Percentiles rank a stretch among this genome's conserved stretches.
Evolutionary conservation across 2,888 invertebrate genomes (phyloP).

Genomic region (Acholoe squamosa): DNA sequence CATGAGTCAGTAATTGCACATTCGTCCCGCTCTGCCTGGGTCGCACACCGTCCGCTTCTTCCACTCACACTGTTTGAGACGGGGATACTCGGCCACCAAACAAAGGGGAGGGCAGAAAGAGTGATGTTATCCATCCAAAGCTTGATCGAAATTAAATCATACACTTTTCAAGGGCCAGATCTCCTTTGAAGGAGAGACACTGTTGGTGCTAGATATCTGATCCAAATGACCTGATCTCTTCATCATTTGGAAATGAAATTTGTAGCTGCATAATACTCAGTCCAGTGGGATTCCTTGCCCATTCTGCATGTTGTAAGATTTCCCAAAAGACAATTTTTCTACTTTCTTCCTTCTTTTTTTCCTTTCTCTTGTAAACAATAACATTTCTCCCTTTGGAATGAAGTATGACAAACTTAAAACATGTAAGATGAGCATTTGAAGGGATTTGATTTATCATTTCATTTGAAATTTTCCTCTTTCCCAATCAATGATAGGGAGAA

Average conservation of each 20-base stretch:
- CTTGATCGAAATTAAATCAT: too few species aligned
- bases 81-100: slow-evolving; percentile 38
- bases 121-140: background rate
- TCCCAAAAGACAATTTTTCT: background rate
- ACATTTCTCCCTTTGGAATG: slow-evolving; percentile 40
- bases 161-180: too few species aligned
- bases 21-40: background rate
- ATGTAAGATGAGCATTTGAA: slow-evolving; percentile 19
- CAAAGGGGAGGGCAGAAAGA: background rate
- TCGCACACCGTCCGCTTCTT: slow-evolving; percentile 25
- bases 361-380: background rate
- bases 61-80: background rate
- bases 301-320: background rate
- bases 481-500: background rate
- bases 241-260: background rate
- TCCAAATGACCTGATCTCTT: too few species aligned
- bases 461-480: slow-evolving; percentile 41
- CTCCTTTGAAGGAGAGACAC: background rate
- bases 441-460: background rate
- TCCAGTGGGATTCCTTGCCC: background rate
- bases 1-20: background rate
- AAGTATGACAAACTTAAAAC: background rate
- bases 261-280: background rate
- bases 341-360: slow-evolving; percentile 23
- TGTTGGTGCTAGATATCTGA: background rate